A percentile compares a stretch with the other conserved stretches of the same genome.
These are phyloP conservation scores for Platalea minor DNA, from an alignment of 2,797 vertebrate genomes.

Conservation along the genomic window DNA sequence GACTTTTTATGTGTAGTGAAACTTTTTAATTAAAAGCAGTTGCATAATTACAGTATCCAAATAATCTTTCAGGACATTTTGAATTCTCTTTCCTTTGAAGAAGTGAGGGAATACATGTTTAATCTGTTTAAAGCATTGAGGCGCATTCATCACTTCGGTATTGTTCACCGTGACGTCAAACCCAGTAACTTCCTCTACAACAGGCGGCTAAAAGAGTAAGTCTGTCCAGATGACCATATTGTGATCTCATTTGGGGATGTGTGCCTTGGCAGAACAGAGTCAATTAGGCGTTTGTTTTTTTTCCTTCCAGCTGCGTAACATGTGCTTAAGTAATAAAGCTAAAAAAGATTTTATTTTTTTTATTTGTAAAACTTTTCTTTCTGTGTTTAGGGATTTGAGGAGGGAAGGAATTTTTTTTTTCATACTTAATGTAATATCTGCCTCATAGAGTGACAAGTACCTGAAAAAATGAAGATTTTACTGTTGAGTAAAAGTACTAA, in stretches of 20 bases:
- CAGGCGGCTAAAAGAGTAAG: conserved; percentile 85
- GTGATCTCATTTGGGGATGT: conserved; percentile 57
- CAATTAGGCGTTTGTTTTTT: conserved; percentile 29
- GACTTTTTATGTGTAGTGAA: not conserved
- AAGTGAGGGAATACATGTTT: conserved; percentile 92
- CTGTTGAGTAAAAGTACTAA: not conserved
- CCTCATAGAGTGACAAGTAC: not conserved
- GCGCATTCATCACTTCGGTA: conserved; percentile 94
- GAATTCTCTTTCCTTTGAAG: conserved; percentile 87
- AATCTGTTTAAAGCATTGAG: conserved; percentile 90
- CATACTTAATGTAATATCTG: not conserved
- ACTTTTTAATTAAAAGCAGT: conserved; percentile 15
- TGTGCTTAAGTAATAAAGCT: conserved; percentile 42
- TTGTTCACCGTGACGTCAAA: conserved; percentile 96
- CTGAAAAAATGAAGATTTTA: not conserved
- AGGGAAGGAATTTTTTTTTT: not conserved
- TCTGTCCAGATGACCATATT: conserved; percentile 37
- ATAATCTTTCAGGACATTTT: conserved; percentile 86
- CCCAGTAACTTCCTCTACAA: conserved; percentile 85
- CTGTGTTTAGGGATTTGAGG: not conserved
- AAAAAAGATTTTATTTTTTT: not conserved
- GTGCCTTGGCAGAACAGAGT: conserved; percentile 68
- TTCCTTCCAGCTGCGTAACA: conserved; percentile 35
- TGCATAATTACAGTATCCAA: conserved; percentile 18
- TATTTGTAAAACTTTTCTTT: not conserved